Conservation (phyloP, 2,113 vertebrate species). For the Pollachius pollachius region DNA sequence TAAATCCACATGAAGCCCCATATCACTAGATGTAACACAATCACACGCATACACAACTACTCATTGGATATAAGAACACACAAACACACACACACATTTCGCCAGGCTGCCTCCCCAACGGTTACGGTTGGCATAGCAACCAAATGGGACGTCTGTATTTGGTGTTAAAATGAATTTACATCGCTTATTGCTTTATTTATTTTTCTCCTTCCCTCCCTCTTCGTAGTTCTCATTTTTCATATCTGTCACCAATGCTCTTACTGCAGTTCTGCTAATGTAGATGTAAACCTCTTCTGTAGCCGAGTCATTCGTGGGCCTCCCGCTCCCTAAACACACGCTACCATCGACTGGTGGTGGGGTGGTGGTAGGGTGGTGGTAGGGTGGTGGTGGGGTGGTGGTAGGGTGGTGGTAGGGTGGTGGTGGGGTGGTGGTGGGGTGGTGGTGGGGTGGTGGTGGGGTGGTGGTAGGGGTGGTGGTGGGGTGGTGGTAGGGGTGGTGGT, state of each 20-base stretch:
- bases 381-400: too few species aligned
- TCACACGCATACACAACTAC: background rate
- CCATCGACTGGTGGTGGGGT: too few species aligned
- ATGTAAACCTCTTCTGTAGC: too few species aligned
- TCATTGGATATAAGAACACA: background rate
- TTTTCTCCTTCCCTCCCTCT: background rate
- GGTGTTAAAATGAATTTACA: conserved; percentile 14
- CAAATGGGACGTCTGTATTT: conserved; percentile 11
- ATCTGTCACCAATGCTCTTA: background rate
- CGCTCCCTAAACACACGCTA: too few species aligned
- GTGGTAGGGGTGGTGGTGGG: too few species aligned
- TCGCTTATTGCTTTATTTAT: background rate
- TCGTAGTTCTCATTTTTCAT: background rate
- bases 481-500: too few species aligned
- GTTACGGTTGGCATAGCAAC: conserved; percentile 41
- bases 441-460: too few species aligned
- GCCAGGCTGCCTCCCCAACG: conserved; percentile 23
- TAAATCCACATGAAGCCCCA: too few species aligned
- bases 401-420: too few species aligned
- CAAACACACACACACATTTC: conserved; percentile 8
- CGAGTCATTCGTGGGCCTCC: too few species aligned
- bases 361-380: too few species aligned
- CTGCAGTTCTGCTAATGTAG: background rate
- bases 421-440: too few species aligned
- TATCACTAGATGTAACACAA: conserved; percentile 18